phyloP scores from a whole-genome alignment of 2,797 vertebrate species.

The Enteromius radiatus region DNA sequence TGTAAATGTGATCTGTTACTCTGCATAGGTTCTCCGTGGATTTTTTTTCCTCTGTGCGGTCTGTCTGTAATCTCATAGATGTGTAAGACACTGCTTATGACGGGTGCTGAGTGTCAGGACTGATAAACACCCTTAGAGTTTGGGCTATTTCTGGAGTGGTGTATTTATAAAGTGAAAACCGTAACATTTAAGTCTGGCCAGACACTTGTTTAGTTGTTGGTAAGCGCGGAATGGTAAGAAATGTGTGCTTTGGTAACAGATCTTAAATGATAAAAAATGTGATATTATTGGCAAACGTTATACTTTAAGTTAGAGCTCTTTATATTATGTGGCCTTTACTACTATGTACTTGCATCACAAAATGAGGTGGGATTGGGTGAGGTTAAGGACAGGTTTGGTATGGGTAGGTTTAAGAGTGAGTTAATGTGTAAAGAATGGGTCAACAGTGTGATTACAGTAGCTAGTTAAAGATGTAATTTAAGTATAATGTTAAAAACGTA shows the following conservation, averaged over 20 bases:
- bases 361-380: too few relatives aligned
- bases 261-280: not conserved
- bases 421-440: too few relatives aligned
- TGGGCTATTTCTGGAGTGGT: constrained; percentile 14
- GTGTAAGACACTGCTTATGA: constrained; percentile 25
- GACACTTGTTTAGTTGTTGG: not conserved
- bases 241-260: not conserved
- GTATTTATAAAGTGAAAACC: constrained; percentile 3
- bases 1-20: constrained; percentile 28
- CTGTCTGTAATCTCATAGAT: constrained; percentile 10
- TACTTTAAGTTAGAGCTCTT: too few relatives aligned
- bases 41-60: not conserved
- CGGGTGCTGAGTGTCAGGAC: constrained; percentile 31
- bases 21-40: not conserved
- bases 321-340: too few relatives aligned
- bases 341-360: too few relatives aligned
- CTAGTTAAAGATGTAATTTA: too few relatives aligned
- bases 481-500: too few relatives aligned
- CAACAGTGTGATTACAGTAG: too few relatives aligned
- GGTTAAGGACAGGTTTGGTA: too few relatives aligned
- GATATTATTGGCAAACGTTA: not conserved
- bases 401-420: too few relatives aligned
- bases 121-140: constrained; percentile 24
- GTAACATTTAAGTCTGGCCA: constrained; percentile 15
- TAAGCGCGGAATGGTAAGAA: not conserved